Base-by-base conservation (phyloP, 2,113 vertebrate genomes). In the Lycocorax pyrrhopterus region DNA sequence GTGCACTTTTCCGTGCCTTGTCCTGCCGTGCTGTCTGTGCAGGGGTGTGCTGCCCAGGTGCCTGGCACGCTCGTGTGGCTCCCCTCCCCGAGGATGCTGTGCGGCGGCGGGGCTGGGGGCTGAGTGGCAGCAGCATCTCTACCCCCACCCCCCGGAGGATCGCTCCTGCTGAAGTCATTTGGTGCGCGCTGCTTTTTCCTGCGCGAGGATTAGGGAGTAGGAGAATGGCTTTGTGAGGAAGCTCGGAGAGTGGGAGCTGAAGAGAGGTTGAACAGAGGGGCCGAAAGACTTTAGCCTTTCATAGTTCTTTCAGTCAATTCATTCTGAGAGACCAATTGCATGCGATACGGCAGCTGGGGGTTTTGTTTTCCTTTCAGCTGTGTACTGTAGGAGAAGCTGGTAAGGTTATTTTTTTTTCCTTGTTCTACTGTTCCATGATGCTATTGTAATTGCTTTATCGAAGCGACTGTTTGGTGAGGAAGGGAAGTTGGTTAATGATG, bases 181-280 rank as follows among this genome's bases (percentile, higher is more conserved):
- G 93, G 96, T 95, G 97, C 46, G 94, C 66, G 92, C 95, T 95
- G 96, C 78, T 91, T 96, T 96, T 92, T 95, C 97, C 96, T 93
- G 75, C 32, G 97, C 87, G 84, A 97, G 98, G 98, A 98, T 98
- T 98, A 98, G 97, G 97, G 97, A 92, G 62, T 23, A 86, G 95
- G 94, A 96, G 97, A 97, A 97, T 87, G 94, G 97, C 98, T 98
- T 98, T 98, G 98, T 98, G 97, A 96, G 96, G 72, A 96, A 83
- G 91, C 95, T 91, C 94, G 94, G 92, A 97, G 97, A 97, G 89
- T 95, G 96, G 90, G 93, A 96, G 96, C 96, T 94, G 97, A 96
- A 96, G 93, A 97, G 96, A 94, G 92, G 94, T 89, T 93, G 95
- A 94, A 96, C 96, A 92, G 91, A 96, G 93, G 92, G 93, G 75